phyloP scores from a whole-genome alignment of 2,888 invertebrate species.

The Eupithecia vulgata region DNA sequence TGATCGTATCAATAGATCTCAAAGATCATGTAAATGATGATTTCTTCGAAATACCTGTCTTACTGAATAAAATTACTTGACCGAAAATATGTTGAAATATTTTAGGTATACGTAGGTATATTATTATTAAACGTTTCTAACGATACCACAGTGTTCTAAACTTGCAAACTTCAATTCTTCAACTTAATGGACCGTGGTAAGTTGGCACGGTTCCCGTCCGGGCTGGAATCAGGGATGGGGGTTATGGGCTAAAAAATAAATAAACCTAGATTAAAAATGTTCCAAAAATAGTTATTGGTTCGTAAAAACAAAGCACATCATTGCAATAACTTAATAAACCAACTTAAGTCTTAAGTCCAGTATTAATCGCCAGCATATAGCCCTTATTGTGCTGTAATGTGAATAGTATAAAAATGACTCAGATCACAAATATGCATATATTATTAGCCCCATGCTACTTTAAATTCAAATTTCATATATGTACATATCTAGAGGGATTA shows the following conservation, averaged over 20 bases:
- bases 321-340: too few species aligned
- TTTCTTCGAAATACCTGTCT: too few species aligned
- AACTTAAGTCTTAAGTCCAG: too few species aligned
- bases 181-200: slow-evolving; percentile 47
- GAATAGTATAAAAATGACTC: neutral
- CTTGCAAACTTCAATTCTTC: slow-evolving; percentile 46
- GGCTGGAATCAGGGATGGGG: slow-evolving; percentile 20
- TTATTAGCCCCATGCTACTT: too few species aligned
- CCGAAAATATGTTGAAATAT: too few species aligned
- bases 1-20: too few species aligned
- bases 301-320: neutral
- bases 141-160: slow-evolving; percentile 39
- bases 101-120: too few species aligned
- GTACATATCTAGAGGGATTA: too few species aligned
- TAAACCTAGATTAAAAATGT: neutral
- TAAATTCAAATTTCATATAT: too few species aligned
- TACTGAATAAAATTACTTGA: too few species aligned
- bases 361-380: too few species aligned
- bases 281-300: neutral
- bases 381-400: neutral
- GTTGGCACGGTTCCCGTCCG: slow-evolving; percentile 43
- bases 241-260: neutral
- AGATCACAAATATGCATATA: neutral
- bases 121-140: slow-evolving; percentile 12
- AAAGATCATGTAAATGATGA: too few species aligned